These are phyloP conservation scores for Alitta virens DNA, from an alignment of 2,888 invertebrate species.

Conservation along the genomic window DNA sequence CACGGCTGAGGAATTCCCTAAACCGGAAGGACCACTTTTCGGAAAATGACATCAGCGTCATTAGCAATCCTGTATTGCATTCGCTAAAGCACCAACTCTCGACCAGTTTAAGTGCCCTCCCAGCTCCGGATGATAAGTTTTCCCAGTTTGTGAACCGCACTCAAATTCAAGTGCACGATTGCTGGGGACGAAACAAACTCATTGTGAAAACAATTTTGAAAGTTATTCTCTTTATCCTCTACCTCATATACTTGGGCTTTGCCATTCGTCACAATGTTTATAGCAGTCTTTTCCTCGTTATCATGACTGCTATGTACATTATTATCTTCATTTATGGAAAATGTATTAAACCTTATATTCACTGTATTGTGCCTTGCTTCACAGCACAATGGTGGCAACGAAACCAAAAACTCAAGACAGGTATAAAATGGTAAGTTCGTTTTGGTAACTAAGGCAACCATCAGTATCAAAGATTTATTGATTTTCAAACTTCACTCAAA, in stretches of 20 bases:
- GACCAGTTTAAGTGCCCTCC: not conserved
- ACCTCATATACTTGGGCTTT: constrained; percentile 12
- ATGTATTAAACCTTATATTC: not conserved
- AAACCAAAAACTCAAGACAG: not conserved
- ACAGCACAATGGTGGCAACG: not conserved
- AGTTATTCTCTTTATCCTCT: not conserved
- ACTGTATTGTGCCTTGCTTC: not conserved
- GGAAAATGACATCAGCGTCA: too few species aligned
- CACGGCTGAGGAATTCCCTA: too few species aligned
- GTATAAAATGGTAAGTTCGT: constrained; percentile 5
- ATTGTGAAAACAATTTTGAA: not conserved
- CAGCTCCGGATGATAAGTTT: constrained; percentile 2
- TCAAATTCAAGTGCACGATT: constrained; percentile 1
- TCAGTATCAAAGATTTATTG: too few species aligned
- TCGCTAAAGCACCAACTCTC: too few species aligned
- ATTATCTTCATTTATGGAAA: not conserved
- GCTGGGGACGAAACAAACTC: not conserved
- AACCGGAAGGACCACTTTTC: too few species aligned
- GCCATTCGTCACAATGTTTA: constrained; percentile 8
- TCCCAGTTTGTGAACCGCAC: not conserved
- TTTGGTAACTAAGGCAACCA: too few species aligned
- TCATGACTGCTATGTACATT: not conserved
- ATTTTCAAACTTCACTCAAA: too few species aligned
- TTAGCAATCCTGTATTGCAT: too few species aligned
- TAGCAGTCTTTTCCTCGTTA: not conserved